These are phyloP conservation scores for Agrotis segetum DNA, from an alignment of 2,888 invertebrate species.

Conservation along the genomic window DNA sequence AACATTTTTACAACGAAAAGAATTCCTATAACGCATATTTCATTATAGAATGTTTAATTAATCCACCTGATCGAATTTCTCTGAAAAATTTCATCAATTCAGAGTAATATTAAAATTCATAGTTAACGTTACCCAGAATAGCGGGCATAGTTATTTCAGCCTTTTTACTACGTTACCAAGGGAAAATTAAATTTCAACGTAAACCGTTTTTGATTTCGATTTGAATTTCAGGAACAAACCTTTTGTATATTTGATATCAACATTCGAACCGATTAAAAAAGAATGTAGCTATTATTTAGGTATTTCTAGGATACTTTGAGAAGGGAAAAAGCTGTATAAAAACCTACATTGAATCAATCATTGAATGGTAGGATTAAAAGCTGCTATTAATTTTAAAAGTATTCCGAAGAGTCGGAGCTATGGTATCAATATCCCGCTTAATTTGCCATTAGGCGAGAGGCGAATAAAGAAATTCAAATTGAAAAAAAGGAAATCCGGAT, in stretches of 20 bases:
- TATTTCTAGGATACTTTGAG: slow-evolving; percentile 8
- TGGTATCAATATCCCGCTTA: slow-evolving; percentile 62
- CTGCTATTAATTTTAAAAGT: slow-evolving; percentile 29
- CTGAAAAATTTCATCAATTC: slow-evolving; percentile 1
- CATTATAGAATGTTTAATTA: slow-evolving; percentile 17
- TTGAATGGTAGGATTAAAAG: background rate
- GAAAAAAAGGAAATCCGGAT: slow-evolving; percentile 77
- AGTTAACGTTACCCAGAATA: slow-evolving; percentile 25
- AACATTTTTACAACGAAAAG: background rate
- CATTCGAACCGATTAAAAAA: slow-evolving; percentile 13
- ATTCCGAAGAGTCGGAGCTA: slow-evolving; percentile 33
- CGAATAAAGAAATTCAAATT: slow-evolving; percentile 75
- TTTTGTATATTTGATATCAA: slow-evolving; percentile 16
- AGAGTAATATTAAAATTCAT: slow-evolving; percentile 15
- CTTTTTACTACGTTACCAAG: background rate
- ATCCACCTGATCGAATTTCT: slow-evolving; percentile 2
- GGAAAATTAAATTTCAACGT: slow-evolving; percentile 30
- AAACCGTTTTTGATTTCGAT: slow-evolving; percentile 12
- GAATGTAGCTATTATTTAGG: background rate
- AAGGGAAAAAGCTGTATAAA: slow-evolving; percentile 5
- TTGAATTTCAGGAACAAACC: slow-evolving; percentile 11
- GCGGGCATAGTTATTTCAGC: slow-evolving; percentile 23
- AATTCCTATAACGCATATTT: background rate
- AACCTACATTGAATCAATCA: background rate
- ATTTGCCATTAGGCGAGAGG: slow-evolving; percentile 69